Conservation (phyloP, 2,113 vertebrate genomes). For the Chloebia gouldiae region DNA sequence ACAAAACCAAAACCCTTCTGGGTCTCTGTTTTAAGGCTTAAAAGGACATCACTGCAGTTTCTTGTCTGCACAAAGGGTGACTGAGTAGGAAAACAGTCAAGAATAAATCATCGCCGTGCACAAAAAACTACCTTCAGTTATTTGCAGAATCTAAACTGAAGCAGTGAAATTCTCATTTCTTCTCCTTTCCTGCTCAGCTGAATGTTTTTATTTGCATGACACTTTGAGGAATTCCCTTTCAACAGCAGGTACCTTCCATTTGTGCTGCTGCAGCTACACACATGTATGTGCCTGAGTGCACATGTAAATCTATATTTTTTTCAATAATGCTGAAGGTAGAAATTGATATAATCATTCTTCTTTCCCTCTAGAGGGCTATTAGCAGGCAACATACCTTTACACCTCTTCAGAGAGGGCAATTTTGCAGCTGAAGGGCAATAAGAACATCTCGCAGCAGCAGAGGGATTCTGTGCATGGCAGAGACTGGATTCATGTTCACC, state of each 20-base stretch:
- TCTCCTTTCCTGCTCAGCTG: background rate
- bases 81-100: background rate
- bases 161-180: slow-evolving; percentile 4
- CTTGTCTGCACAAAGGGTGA: background rate
- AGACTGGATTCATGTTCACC: background rate
- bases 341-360: background rate
- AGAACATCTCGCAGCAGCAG: background rate
- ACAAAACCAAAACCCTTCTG: background rate
- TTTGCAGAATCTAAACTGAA: background rate
- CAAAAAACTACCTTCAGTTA: background rate
- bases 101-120: background rate
- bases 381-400: slow-evolving; percentile 6
- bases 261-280: background rate
- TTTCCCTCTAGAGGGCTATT: background rate
- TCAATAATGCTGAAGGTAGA: background rate
- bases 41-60: background rate
- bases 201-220: background rate
- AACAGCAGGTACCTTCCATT: background rate
- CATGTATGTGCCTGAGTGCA: fast-evolving
- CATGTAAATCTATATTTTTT: background rate
- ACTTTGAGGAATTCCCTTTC: slow-evolving; percentile 39
- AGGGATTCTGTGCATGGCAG: background rate
- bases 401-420: background rate
- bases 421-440: slow-evolving; percentile 1
- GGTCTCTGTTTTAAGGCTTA: background rate